These are phyloP conservation scores for Numenius phaeopus DNA, from an alignment of 2,797 vertebrate genomes.

Conservation along the genomic window DNA sequence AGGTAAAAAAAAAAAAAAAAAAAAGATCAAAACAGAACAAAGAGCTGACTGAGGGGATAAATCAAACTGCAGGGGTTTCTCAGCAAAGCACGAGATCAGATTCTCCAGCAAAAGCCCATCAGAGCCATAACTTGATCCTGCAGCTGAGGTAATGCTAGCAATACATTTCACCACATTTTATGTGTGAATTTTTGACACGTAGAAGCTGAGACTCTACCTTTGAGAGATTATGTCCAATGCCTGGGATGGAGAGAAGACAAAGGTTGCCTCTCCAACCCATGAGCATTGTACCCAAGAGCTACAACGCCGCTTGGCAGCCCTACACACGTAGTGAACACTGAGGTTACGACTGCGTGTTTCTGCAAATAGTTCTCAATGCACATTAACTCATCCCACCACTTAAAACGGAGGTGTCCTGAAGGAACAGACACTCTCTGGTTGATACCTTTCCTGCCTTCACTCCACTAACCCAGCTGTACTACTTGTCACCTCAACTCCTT, in stretches of 20 bases:
- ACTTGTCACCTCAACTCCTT: background rate
- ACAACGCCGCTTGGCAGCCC: background rate
- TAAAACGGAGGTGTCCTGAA: background rate
- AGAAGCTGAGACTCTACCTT: background rate
- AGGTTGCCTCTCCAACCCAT: background rate
- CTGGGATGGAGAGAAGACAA: background rate
- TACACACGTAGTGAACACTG: background rate
- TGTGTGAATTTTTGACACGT: background rate
- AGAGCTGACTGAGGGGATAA: background rate
- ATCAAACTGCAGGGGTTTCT: background rate
- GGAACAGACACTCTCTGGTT: background rate
- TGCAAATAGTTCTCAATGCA: background rate
- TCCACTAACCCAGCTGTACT: background rate
- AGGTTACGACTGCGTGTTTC: rapidly evolving
- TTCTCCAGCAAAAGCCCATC: background rate
- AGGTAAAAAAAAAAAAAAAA: background rate
- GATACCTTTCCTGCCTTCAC: background rate
- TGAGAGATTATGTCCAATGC: background rate
- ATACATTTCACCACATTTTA: background rate
- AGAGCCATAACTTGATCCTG: background rate
- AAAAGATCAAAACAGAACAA: background rate
- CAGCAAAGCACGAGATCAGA: background rate
- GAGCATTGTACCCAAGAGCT: background rate
- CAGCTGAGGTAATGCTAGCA: background rate
- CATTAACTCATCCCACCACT: background rate